Evolutionary conservation across 2,797 vertebrate genomes (phyloP).

Genomic region (Hirundo rustica): DNA sequence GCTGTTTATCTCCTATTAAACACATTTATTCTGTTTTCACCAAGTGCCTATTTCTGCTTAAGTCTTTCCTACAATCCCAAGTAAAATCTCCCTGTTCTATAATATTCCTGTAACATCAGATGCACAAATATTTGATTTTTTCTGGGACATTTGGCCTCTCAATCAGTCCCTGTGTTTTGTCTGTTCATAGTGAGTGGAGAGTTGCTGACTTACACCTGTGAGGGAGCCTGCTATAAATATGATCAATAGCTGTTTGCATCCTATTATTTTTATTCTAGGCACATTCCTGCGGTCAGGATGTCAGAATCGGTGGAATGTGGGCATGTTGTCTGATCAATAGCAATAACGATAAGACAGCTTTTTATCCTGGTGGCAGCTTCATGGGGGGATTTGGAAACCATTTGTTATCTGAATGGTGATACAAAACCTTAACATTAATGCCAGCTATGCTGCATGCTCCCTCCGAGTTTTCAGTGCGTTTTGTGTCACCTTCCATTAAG

Average conservation of each 20-base stretch:
- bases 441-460: background rate
- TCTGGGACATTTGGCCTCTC: background rate
- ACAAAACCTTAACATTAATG: background rate
- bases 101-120: background rate
- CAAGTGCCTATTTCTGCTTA: background rate
- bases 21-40: background rate
- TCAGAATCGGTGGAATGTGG: background rate
- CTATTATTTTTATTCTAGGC: conserved; percentile 14
- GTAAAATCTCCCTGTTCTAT: background rate
- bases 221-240: background rate
- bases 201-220: background rate
- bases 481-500: background rate
- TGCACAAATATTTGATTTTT: background rate
- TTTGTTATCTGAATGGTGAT: conserved; percentile 18
- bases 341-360: conserved; percentile 7
- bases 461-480: background rate
- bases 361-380: conserved; percentile 12
- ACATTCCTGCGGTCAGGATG: background rate
- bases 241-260: conserved; percentile 23
- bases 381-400: conserved; percentile 9
- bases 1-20: background rate
- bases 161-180: background rate
- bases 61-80: background rate
- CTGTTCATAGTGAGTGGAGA: background rate
- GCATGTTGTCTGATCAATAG: conserved; percentile 32